These are phyloP conservation scores for Chalcosyrphus nemorum DNA, from an alignment of 2,888 invertebrate species.

Conservation along the genomic window DNA sequence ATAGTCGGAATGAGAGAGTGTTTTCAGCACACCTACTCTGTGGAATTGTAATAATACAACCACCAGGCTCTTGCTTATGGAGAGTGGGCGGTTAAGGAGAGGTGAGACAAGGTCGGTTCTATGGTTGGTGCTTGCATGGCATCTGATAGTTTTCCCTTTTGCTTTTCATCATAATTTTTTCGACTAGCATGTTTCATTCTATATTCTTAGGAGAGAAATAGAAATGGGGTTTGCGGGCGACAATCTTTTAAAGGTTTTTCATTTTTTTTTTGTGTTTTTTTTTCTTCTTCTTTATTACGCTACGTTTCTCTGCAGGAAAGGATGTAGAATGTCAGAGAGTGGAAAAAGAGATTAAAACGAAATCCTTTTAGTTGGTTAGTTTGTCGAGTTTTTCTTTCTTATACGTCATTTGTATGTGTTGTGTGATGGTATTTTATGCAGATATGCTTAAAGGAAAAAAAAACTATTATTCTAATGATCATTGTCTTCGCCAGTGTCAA, in stretches of 20 bases:
- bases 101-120: constrained; percentile 8
- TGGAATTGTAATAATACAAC: constrained; percentile 62
- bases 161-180: constrained; percentile 31
- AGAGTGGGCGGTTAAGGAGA: constrained; percentile 13
- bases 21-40: constrained; percentile 60
- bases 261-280: constrained; percentile 24
- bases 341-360: constrained; percentile 34
- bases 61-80: constrained; percentile 31
- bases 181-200: constrained; percentile 22
- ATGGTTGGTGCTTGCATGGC: constrained; percentile 25
- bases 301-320: constrained; percentile 31
- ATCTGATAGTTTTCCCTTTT: constrained; percentile 24
- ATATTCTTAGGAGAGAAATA: constrained; percentile 15
- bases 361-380: constrained; percentile 39
- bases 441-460: not conserved
- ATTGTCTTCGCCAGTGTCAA: not conserved
- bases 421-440: not conserved
- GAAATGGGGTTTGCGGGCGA: not conserved
- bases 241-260: constrained; percentile 19
- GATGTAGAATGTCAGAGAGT: constrained; percentile 18
- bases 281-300: constrained; percentile 18
- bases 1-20: constrained; percentile 13
- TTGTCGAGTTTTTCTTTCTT: not conserved
- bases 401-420: not conserved
- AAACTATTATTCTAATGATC: not conserved